Base-by-base conservation (phyloP, 2,113 vertebrate species). In the Salvelinus fontinalis region DNA sequence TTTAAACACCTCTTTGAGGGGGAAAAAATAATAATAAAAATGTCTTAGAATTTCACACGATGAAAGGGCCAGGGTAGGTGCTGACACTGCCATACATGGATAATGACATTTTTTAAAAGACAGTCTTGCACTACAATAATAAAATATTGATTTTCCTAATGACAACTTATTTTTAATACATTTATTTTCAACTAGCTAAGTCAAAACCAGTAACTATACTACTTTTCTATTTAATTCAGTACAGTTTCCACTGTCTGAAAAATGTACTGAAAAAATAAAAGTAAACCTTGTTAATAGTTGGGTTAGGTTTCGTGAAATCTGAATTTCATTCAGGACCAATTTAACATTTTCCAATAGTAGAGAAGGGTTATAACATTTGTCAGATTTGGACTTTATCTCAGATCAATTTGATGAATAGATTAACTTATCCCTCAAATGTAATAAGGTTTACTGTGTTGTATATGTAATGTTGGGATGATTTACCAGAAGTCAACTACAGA, bases 41-140 rank as follows among this genome's bases (percentile, higher is more conserved):
- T 12, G 20, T 62, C 62, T 65, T 26, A 26, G 18, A 3, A 26
- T 65, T 14, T 31, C 66, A 67, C 27, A 29, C 66, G 2, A 69
- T 18, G 34, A 16, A 39, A n/a, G 18, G 16, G 34, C 67, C 65
- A 67, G 13, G 24, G 24, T 14, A 16, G 2, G 24, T 69, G 3
- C 29, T 44, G 16, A n/a, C 67, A 34, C 18, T 3, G 67, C 34
- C 31, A 69, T 34, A 44, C 2, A n/a, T 20, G 14, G 3, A 20
- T n/a, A 9, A 69, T 39, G 14, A n/a, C 18, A n/a, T 54, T 54
- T 54, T 16, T 3, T 0, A 2, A 70, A 48, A 13, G 3, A 24
- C 44, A 29, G n/a, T 22, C 18, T 73, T 80, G 76, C 77, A 83
- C 75, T 72, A 24, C 74, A 73, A 70, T 12, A 20, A 31, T 34